These are phyloP conservation scores for Stenurella melanura DNA, from an alignment of 2,888 invertebrate genomes.

Conservation along the genomic window DNA sequence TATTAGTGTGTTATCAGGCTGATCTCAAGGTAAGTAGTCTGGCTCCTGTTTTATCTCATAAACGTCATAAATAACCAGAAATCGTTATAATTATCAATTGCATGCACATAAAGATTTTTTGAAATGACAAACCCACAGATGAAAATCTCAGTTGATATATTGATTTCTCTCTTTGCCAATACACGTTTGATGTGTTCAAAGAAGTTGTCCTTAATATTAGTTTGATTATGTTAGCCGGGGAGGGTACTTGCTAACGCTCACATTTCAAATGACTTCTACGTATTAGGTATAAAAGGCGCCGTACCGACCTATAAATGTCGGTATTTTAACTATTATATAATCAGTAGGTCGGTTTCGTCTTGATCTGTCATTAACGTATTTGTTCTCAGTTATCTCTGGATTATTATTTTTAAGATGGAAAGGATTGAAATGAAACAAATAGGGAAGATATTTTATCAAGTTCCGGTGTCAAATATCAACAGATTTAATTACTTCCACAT, in stretches of 20 bases:
- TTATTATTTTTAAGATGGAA: too few species aligned
- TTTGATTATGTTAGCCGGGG: not conserved
- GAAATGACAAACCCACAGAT: not conserved
- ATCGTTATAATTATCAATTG: not conserved
- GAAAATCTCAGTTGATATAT: not conserved
- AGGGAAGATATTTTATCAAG: too few species aligned
- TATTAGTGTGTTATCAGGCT: not conserved
- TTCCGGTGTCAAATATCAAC: too few species aligned
- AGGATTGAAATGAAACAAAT: not conserved
- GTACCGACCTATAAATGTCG: not conserved
- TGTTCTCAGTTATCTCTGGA: too few species aligned
- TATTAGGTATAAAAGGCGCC: not conserved
- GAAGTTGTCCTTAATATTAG: not conserved
- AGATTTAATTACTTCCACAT: too few species aligned
- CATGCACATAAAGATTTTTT: not conserved
- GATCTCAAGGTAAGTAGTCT: conserved; percentile 1
- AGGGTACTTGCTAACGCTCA: not conserved
- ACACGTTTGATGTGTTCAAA: not conserved
- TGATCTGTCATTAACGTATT: not conserved
- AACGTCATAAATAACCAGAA: not conserved
- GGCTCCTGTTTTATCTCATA: not conserved
- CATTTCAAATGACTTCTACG: not conserved
- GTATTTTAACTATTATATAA: not conserved
- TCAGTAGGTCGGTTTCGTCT: not conserved
- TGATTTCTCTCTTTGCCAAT: not conserved